Base-by-base conservation (phyloP, 2,888 invertebrate species). In the Papilio demoleus region DNA sequence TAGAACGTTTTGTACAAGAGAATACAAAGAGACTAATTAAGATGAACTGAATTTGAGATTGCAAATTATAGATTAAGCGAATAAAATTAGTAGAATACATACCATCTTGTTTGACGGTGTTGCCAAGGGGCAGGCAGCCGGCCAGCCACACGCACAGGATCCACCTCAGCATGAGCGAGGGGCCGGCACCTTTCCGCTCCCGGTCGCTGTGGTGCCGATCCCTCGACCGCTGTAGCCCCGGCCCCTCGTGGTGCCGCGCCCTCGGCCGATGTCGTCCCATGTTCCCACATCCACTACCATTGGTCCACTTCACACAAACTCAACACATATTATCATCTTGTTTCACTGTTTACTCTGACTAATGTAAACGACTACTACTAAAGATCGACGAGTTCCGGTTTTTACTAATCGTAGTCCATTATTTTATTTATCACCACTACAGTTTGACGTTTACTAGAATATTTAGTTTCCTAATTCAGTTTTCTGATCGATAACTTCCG, bases 91-190 rank as follows among this genome's bases (percentile, higher is more conserved):
- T 47, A 22, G 19, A 53, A 4, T 0, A 85, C 92, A 88, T 61
- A 92, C 92, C 92, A 81, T 92, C 92, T 79, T 92, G 92, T 74
- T 91, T 92, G 61, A 90, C 88, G 11, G 92, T 91, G 74, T 90
- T 89, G 38, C 92, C 92, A 2, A 89, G 76, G 0, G 92, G 91
- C 17, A 88, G 88, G 73, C 88, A 88, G 79, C 89, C 86, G 12
- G 90, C 90, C 74, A 92, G 80, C 89, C 91, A 92, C 22, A 88
- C 83, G 75, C 88, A 82, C 70, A 92, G 79, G 73, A 89, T 86
- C 91, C 92, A 92, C 75, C 85, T 85, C 82, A 92, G 82, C 90
- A 90, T 87, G 76, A 91, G 85, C 24, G 84, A 84, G 65, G 79
- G 80, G 71, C 85, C 79, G 67, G 85, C 84, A 2, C 87, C 83